Base-by-base conservation (phyloP, 2,797 vertebrate genomes). In the Micropoecilia bifurca region DNA sequence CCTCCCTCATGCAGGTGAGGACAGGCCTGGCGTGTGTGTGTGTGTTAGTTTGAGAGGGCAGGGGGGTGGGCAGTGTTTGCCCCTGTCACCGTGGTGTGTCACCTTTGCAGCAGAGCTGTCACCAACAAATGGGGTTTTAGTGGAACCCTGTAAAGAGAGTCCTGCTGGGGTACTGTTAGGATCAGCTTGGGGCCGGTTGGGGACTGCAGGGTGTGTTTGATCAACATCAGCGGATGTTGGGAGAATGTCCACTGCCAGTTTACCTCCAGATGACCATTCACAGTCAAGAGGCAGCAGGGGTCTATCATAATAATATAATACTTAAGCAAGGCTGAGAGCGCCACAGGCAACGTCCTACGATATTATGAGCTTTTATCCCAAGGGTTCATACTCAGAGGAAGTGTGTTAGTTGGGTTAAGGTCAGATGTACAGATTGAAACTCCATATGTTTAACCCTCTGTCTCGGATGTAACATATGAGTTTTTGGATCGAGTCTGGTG, bases 71-170 rank as follows among this genome's bases (percentile, higher is more conserved):
- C 74, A 46, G 25, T 71, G 68, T 71, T 71, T 90, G 86, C 78
- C 84, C 89, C 89, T 93, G 91, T 92, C 91, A 91, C 87, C 82
- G 87, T 79, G 88, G 90, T 89, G 90, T 92, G 92, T 93, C 92
- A 94, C 90, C 93, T 93, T 88, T 84, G 78, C 90, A 86, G 91
- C 87, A 87, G 88, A 9, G 85, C 90, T 95, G 93, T 95, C 93
- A 91, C 93, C 88, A 91, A 92, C 91, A 94, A 95, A 93, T 94
- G 92, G 93, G 89, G 93, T 90, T 80, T 86, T 77, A 88, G 90
- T 88, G 93, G 93, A 93, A 90, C 90, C 94, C 92, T 81, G 85
- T 88, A 91, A 91, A 91, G 92, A 88, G 88, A 81, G 85, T 90
- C 93, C 88, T 88, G 93, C 94, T 93, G 94, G 76, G 93, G 85